Evolutionary conservation across 2,888 invertebrate species (phyloP).

Genomic region (Andricus quercusramuli): DNA sequence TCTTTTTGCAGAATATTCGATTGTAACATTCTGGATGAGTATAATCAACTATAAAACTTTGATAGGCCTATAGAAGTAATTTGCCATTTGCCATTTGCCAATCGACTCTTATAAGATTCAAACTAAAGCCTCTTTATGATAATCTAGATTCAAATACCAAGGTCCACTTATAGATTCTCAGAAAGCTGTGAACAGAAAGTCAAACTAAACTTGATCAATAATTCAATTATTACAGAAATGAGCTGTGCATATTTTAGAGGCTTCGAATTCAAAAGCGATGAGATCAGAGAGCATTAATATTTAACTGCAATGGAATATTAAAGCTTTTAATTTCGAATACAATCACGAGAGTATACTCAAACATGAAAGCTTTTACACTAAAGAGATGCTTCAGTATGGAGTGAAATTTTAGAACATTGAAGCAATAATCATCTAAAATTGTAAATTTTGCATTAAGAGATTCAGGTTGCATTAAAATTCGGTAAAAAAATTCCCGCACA

Average conservation of each 20-base stretch:
- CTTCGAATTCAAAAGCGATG: background rate
- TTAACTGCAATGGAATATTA: background rate
- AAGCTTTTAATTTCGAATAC: background rate
- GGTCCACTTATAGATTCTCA: conserved; percentile 31
- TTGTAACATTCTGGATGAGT: background rate
- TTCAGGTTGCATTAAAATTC: too few species aligned
- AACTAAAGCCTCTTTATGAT: conserved; percentile 14
- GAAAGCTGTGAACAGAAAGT: background rate
- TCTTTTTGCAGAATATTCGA: background rate
- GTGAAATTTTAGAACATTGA: background rate
- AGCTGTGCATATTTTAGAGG: background rate
- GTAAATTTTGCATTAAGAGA: background rate
- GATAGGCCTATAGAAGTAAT: background rate
- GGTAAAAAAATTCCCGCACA: too few species aligned
- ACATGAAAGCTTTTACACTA: background rate
- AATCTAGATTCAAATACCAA: conserved; percentile 28
- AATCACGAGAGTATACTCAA: background rate
- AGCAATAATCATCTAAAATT: background rate
- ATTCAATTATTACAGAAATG: background rate
- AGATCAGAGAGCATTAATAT: background rate
- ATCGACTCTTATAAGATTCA: conserved; percentile 10
- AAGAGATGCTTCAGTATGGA: background rate
- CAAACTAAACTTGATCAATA: conserved; percentile 14
- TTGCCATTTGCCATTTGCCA: background rate
- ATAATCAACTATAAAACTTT: background rate